These are phyloP conservation scores for Limnodromus scolopaceus DNA, from an alignment of 2,797 vertebrate genomes.

Conservation along the genomic window DNA sequence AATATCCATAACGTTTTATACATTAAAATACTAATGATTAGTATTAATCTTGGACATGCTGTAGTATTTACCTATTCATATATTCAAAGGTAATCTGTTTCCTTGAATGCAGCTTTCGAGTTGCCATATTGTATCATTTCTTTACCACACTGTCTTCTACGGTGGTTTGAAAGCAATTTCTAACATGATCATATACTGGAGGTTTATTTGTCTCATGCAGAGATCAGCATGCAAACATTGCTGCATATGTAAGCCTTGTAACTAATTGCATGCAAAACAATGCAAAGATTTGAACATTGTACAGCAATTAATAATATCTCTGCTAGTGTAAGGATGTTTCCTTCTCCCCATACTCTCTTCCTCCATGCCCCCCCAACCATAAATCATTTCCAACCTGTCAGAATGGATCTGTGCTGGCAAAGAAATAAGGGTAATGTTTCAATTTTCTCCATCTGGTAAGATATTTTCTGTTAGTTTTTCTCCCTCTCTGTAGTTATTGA, in stretches of 20 bases:
- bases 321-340: constrained; percentile 72
- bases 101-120: constrained; percentile 42
- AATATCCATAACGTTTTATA: constrained; percentile 63
- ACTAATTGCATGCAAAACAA: constrained; percentile 77
- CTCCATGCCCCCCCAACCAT: constrained; percentile 40
- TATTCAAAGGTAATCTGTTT: constrained; percentile 68
- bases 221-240: constrained; percentile 68
- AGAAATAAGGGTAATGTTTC: constrained; percentile 82
- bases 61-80: constrained; percentile 74
- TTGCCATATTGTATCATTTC: constrained; percentile 59
- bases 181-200: constrained; percentile 55
- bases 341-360: constrained; percentile 6
- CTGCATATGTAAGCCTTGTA: constrained; percentile 69
- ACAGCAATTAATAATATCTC: constrained; percentile 78
- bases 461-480: constrained; percentile 78
- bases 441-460: constrained; percentile 84
- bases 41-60: constrained; percentile 70
- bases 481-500: constrained; percentile 70
- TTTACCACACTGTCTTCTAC: constrained; percentile 54
- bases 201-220: constrained; percentile 73
- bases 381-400: constrained; percentile 84
- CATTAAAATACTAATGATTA: constrained; percentile 76
- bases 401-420: constrained; percentile 82
- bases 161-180: constrained; percentile 70
- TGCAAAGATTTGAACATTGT: constrained; percentile 75